Percentiles rank a stretch among this genome's conserved stretches.
Conservation (phyloP, 1,140 invertebrate species). For the Latrodectus geometricus region DNA sequence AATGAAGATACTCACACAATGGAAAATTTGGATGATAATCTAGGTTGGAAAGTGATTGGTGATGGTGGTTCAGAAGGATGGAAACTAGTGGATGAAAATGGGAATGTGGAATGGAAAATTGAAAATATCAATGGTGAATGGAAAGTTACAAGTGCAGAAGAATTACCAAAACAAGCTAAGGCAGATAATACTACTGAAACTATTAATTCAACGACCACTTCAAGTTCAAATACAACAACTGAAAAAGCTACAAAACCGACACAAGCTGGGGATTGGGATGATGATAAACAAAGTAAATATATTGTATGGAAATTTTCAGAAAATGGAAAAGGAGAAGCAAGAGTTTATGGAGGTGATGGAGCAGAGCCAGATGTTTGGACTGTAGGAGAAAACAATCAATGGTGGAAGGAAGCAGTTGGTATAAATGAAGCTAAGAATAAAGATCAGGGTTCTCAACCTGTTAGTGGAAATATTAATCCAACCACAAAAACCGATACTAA, state of each 20-base stretch:
- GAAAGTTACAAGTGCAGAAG: constrained; percentile 56
- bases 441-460: background rate
- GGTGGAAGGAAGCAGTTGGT: constrained; percentile 41
- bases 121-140: constrained; percentile 58
- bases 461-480: background rate
- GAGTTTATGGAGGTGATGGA: constrained; percentile 39
- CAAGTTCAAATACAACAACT: constrained; percentile 15
- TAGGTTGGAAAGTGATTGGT: constrained; percentile 52
- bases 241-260: constrained; percentile 1
- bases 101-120: constrained; percentile 58
- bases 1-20: constrained; percentile 57
- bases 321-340: constrained; percentile 52
- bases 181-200: background rate
- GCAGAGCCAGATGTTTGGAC: constrained; percentile 52
- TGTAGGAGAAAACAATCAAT: constrained; percentile 52
- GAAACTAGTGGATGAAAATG: constrained; percentile 56
- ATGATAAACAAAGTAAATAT: constrained; percentile 49
- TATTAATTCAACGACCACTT: constrained; percentile 12
- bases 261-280: constrained; percentile 30
- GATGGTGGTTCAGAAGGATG: constrained; percentile 51
- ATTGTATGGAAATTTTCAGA: constrained; percentile 58
- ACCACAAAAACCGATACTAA: background rate
- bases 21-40: constrained; percentile 51
- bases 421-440: constrained; percentile 18
- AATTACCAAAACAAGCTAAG: constrained; percentile 9